Percentiles rank a stretch among this genome's conserved stretches.
Conservation (phyloP, 2,113 vertebrate species). For the Opisthocomus hoazin region DNA sequence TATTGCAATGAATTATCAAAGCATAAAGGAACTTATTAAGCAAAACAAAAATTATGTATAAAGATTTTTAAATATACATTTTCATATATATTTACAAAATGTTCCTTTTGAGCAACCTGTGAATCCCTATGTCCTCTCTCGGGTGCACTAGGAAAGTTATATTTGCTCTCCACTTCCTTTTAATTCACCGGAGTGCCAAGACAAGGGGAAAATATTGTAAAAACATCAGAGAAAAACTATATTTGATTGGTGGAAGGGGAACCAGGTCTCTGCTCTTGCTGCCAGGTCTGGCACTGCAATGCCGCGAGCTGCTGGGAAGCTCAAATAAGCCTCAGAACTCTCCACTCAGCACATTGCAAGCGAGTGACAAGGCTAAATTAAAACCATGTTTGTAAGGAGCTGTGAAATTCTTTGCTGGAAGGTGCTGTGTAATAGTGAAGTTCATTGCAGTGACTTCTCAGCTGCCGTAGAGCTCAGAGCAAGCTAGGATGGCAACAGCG, state of each 20-base stretch:
- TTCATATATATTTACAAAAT: neutral
- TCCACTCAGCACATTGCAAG: neutral
- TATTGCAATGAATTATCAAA: neutral
- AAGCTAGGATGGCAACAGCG: neutral
- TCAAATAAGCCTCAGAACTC: neutral
- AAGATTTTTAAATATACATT: neutral
- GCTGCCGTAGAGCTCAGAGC: neutral
- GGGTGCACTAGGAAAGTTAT: neutral
- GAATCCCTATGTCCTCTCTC: neutral
- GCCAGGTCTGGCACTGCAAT: neutral
- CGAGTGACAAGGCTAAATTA: neutral
- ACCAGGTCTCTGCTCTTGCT: neutral
- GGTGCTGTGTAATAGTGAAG: neutral
- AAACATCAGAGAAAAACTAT: neutral
- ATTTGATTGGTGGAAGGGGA: neutral
- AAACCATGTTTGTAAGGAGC: constrained; percentile 1
- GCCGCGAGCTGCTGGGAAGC: neutral
- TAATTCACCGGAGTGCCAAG: neutral
- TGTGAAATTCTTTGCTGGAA: neutral
- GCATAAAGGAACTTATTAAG: neutral
- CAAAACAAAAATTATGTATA: neutral
- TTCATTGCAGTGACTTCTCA: neutral
- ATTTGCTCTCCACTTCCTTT: neutral
- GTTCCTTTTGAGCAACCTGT: neutral
- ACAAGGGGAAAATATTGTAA: neutral